These are phyloP conservation scores for Microcebus lehilahytsara DNA, from an alignment of 2,113 vertebrate species.

Conservation along the genomic window DNA sequence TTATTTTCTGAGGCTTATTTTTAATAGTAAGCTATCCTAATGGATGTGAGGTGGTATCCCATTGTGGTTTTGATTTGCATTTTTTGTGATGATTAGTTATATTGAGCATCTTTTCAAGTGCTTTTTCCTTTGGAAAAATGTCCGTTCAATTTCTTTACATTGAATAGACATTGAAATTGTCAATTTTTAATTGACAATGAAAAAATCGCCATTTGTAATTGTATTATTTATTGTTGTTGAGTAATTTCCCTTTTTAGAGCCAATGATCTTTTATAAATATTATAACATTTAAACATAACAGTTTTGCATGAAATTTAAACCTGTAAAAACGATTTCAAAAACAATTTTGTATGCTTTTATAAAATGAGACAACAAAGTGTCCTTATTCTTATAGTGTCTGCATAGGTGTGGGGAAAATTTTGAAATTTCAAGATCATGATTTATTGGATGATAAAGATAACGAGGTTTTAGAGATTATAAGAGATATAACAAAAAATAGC, in stretches of 20 bases:
- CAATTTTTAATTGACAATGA: neutral
- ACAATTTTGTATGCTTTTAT: neutral
- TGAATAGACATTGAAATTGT: neutral
- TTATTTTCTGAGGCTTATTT: neutral
- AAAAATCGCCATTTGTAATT: neutral
- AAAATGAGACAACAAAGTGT: neutral
- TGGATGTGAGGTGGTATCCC: neutral
- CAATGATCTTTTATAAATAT: neutral
- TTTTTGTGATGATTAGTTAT: neutral
- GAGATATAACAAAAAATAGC: neutral
- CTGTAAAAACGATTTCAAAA: neutral
- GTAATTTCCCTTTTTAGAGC: neutral
- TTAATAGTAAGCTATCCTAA: neutral
- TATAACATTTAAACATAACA: neutral
- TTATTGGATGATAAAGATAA: neutral
- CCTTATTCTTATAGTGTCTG: neutral
- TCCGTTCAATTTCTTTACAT: neutral
- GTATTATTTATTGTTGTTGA: neutral
- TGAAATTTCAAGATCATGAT: neutral
- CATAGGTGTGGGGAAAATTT: neutral
- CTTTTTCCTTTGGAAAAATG: neutral
- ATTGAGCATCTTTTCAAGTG: neutral
- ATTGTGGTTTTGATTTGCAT: neutral
- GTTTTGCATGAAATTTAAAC: constrained; percentile 4
- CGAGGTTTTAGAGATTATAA: neutral